Evolutionary conservation across 2,888 invertebrate species (phyloP).

Genomic region (Drosophila monieri): DNA sequence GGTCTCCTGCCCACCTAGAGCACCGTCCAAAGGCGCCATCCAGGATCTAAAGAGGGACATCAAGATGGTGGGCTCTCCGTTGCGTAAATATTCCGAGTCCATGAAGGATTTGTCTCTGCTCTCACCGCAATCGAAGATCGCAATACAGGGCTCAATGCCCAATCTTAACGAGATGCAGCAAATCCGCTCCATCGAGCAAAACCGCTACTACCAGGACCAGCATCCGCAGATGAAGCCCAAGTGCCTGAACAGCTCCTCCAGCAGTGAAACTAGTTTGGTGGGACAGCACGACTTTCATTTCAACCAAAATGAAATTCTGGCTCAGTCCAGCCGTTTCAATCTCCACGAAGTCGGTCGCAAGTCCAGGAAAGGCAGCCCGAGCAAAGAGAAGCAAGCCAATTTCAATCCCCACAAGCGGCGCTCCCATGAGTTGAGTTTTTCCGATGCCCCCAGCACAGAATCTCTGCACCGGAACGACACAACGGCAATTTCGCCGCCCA

Average conservation of each 20-base stretch:
- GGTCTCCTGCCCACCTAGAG: slow-evolving; percentile 39
- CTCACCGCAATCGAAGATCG: slow-evolving; percentile 68
- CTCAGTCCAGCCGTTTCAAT: slow-evolving; percentile 84
- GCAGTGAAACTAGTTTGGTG: slow-evolving; percentile 69
- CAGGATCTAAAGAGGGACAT: slow-evolving; percentile 80
- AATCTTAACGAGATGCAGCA: slow-evolving; percentile 83
- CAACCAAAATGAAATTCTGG: slow-evolving; percentile 83
- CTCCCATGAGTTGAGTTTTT: slow-evolving; percentile 70
- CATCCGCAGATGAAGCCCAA: slow-evolving; percentile 21
- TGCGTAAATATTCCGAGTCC: slow-evolving; percentile 82
- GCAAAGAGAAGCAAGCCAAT: slow-evolving; percentile 4
- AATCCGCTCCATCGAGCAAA: slow-evolving; percentile 83
- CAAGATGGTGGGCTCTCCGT: slow-evolving; percentile 80
- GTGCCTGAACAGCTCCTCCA: slow-evolving; percentile 60
- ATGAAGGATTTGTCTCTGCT: slow-evolving; percentile 81
- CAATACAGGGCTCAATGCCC: slow-evolving; percentile 83
- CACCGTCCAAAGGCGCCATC: slow-evolving; percentile 22
- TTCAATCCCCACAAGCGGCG: slow-evolving; percentile 55
- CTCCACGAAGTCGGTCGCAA: slow-evolving; percentile 80
- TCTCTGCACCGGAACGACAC: slow-evolving; percentile 51
- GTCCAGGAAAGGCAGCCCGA: slow-evolving; percentile 54
- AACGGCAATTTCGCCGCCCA: slow-evolving; percentile 81
- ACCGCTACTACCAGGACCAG: slow-evolving; percentile 81
- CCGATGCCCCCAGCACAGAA: slow-evolving; percentile 66
- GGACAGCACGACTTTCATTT: slow-evolving; percentile 78